Evolutionary conservation across 1,140 invertebrate species (phyloP).

Genomic region (Spodoptera frugiperda): DNA sequence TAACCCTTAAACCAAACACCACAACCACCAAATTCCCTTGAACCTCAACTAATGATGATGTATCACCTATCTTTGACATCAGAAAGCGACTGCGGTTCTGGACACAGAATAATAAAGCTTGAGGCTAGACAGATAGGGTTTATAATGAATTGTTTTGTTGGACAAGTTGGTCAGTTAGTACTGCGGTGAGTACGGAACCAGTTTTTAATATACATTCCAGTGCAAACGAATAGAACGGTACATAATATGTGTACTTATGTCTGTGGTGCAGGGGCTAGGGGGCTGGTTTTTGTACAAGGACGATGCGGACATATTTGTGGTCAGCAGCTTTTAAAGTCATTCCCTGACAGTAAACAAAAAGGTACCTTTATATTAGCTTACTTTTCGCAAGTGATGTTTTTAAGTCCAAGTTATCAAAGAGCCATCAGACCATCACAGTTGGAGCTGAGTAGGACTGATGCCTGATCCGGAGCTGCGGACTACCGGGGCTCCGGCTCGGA

Average conservation of each 20-base stretch:
- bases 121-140: neutral
- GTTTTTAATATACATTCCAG: conserved; percentile 43
- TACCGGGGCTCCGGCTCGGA: no score
- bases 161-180: conserved; percentile 30
- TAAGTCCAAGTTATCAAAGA: no score
- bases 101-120: conserved; percentile 1
- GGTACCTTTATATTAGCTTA: no score
- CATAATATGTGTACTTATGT: conserved; percentile 23
- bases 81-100: conserved; percentile 12
- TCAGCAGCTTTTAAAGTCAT: neutral
- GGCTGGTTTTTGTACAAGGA: conserved; percentile 29
- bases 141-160: conserved; percentile 13
- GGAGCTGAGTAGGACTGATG: no score
- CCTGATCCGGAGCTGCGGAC: no score
- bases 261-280: conserved; percentile 1
- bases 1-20: neutral
- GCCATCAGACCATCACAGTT: no score
- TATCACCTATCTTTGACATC: conserved; percentile 42
- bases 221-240: conserved; percentile 40
- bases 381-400: no score
- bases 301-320: neutral
- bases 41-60: conserved; percentile 40
- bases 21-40: conserved; percentile 18
- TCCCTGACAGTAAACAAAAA: no score
- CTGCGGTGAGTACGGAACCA: conserved; percentile 31